Conservation (phyloP, 2,888 invertebrate genomes). For the Acanthosepion lycidas region DNA sequence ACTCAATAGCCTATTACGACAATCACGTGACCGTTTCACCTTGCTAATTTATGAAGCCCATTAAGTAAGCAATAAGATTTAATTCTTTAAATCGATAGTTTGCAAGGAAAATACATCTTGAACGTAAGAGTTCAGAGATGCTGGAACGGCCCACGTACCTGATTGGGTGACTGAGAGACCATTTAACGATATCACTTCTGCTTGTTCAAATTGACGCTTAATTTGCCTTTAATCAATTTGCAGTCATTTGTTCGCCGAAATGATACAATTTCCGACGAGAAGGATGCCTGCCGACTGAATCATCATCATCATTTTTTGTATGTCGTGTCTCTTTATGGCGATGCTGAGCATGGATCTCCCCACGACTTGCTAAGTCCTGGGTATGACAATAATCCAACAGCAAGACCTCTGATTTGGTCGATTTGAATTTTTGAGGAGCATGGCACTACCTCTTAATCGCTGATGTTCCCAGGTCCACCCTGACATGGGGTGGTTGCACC, state of each 20-base stretch:
- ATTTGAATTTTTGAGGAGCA: too few species aligned
- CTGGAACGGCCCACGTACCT: background rate
- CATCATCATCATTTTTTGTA: background rate
- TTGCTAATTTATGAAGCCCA: background rate
- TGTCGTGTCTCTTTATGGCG: too few species aligned
- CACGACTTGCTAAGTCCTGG: too few species aligned
- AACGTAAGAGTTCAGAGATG: background rate
- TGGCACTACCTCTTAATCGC: too few species aligned
- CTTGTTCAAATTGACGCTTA: background rate
- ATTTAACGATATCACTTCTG: background rate
- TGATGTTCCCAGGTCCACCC: too few species aligned
- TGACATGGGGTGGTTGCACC: too few species aligned
- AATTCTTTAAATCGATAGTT: background rate
- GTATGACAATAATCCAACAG: too few species aligned
- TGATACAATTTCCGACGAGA: background rate
- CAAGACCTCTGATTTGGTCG: too few species aligned
- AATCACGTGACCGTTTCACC: background rate
- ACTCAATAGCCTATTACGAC: background rate
- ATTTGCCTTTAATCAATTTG: background rate
- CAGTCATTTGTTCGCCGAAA: background rate
- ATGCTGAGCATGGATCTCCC: too few species aligned
- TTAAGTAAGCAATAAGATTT: background rate
- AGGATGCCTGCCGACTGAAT: background rate
- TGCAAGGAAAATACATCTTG: background rate
- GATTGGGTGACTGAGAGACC: background rate